Conservation (phyloP, 2,797 vertebrate genomes). For the Halcyon chelicuti region DNA sequence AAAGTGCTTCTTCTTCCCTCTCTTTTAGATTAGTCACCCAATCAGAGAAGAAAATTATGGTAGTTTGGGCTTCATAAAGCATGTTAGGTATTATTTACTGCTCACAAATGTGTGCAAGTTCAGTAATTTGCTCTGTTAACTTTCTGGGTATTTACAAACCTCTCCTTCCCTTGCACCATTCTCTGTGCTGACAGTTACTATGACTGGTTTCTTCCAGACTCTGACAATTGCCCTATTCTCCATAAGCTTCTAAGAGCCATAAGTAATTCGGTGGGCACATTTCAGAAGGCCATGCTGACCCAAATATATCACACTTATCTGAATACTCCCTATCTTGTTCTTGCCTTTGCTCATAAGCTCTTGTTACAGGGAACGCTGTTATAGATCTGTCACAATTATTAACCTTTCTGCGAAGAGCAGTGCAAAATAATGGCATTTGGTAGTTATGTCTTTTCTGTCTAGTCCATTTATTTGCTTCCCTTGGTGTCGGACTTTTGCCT, state of each 20-base stretch:
- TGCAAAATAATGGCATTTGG: conserved; percentile 30
- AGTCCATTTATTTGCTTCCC: conserved; percentile 6
- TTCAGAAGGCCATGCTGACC: conserved; percentile 29
- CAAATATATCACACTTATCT: conserved; percentile 64
- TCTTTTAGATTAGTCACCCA: neutral
- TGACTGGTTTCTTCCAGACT: neutral
- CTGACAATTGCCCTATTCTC: conserved; percentile 7
- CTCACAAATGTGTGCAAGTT: neutral
- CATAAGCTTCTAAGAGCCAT: neutral
- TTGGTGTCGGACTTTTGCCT: neutral
- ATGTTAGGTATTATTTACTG: neutral
- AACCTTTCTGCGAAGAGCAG: conserved; percentile 48
- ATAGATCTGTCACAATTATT: conserved; percentile 56
- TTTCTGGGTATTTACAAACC: neutral
- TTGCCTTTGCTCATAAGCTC: conserved; percentile 31
- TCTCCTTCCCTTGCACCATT: neutral
- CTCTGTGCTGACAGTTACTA: neutral
- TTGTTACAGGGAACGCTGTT: conserved; percentile 35
- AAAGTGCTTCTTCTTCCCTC: neutral
- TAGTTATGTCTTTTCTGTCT: conserved; percentile 28
- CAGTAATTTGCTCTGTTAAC: neutral
- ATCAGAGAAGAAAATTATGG: neutral
- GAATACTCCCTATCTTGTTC: conserved; percentile 61
- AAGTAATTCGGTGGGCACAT: conserved; percentile 39
- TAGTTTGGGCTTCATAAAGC: neutral